phyloP scores from a whole-genome alignment of 2,888 invertebrate genomes.

The Corythucha ciliata region DNA sequence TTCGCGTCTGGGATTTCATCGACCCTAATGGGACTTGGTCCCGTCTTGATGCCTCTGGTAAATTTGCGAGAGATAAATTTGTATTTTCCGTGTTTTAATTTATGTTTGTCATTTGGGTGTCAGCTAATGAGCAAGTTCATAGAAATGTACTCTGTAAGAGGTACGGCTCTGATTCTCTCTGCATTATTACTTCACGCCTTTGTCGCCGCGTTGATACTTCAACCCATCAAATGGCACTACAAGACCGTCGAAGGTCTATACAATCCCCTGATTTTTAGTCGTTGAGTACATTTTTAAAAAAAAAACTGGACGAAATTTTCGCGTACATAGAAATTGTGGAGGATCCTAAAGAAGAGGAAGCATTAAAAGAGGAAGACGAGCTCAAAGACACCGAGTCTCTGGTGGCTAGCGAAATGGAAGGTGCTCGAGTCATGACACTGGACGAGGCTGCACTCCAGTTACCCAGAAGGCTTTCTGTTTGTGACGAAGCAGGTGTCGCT shows the following conservation, averaged over 20 bases:
- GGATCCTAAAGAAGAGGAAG: constrained; percentile 12
- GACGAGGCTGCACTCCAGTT: too few relatives aligned
- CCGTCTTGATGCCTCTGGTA: constrained; percentile 55
- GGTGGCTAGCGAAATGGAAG: too few relatives aligned
- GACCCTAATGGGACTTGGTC: constrained; percentile 56
- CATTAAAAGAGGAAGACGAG: constrained; percentile 25
- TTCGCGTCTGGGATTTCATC: constrained; percentile 54
- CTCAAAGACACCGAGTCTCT: constrained; percentile 30
- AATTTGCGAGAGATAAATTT: constrained; percentile 2
- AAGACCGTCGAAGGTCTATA: constrained; percentile 40
- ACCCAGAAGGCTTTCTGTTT: neutral
- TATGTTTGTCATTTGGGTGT: neutral
- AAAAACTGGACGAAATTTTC: constrained; percentile 13
- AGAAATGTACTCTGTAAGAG: constrained; percentile 49
- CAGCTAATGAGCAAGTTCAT: constrained; percentile 47
- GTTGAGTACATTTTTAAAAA: too few relatives aligned
- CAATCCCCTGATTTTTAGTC: too few relatives aligned
- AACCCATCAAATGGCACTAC: constrained; percentile 59
- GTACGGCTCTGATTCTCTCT: constrained; percentile 53
- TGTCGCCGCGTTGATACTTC: constrained; percentile 51
- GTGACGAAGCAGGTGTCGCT: too few relatives aligned
- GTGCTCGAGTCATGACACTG: constrained; percentile 31
- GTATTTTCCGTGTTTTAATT: neutral
- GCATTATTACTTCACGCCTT: constrained; percentile 54
- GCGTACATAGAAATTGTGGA: neutral